A percentile compares a stretch with the other conserved stretches of the same genome.
These are phyloP conservation scores for Ammodytes marinus DNA, from an alignment of 2,113 vertebrate genomes.

Conservation along the genomic window DNA sequence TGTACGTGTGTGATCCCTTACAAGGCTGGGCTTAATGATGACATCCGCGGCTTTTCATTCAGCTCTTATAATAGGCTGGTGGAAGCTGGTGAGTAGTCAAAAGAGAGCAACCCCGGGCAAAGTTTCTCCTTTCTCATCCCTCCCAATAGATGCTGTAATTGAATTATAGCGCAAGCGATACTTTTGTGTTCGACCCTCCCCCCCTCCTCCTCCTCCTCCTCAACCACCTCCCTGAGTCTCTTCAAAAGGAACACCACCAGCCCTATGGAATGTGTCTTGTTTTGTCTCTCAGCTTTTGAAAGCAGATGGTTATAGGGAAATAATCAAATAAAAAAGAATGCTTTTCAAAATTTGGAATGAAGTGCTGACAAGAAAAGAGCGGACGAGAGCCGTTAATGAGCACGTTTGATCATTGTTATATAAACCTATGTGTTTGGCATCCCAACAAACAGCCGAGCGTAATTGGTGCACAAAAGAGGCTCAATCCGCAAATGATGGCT, in stretches of 20 bases:
- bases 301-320: constrained; percentile 47
- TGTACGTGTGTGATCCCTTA: constrained; percentile 52
- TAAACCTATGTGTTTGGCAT: constrained; percentile 52
- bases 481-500: constrained; percentile 23
- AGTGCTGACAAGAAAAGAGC: constrained; percentile 19
- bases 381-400: constrained; percentile 36
- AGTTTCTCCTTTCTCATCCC: constrained; percentile 58
- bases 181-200: constrained; percentile 41
- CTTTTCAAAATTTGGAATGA: constrained; percentile 34
- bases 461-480: constrained; percentile 35
- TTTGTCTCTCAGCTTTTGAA: constrained; percentile 59
- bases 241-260: constrained; percentile 42
- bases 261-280: constrained; percentile 54
- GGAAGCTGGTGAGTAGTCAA: constrained; percentile 45
- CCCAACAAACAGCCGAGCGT: constrained; percentile 54
- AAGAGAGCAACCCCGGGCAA: constrained; percentile 62
- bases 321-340: constrained; percentile 32
- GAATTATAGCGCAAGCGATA: constrained; percentile 74
- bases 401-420: constrained; percentile 37
- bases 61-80: constrained; percentile 44
- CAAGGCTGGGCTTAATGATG: constrained; percentile 75
- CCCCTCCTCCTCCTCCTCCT: neutral
- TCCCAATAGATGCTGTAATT: constrained; percentile 63
- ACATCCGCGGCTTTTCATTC: constrained; percentile 62
- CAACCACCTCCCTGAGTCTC: constrained; percentile 15